phyloP scores from a whole-genome alignment of 1,140 invertebrate genomes.

The Saccostrea echinata region DNA sequence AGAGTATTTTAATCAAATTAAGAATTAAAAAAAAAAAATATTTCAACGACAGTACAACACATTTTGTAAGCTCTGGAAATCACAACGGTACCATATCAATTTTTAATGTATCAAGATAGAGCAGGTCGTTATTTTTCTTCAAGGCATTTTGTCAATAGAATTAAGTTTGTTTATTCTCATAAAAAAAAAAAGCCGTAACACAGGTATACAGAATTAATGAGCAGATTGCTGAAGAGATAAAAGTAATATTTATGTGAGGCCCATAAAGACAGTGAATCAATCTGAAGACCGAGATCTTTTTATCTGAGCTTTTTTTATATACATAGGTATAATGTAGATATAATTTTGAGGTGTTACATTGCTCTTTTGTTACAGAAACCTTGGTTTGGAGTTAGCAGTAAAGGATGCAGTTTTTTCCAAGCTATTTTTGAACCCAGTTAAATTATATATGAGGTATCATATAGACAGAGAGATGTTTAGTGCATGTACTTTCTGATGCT shows the following conservation, averaged over 20 bases:
- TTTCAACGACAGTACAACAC: too few relatives aligned
- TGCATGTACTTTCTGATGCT: not conserved
- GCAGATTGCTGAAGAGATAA: conserved; percentile 5
- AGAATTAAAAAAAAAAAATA: too few relatives aligned
- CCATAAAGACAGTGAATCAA: not conserved
- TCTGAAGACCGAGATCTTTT: not conserved
- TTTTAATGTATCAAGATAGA: not conserved
- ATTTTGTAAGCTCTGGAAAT: too few relatives aligned
- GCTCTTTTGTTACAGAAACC: not conserved
- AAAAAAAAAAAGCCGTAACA: not conserved
- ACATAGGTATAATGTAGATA: too few relatives aligned
- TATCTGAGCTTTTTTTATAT: not conserved
- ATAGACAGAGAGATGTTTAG: not conserved
- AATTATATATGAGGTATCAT: not conserved
- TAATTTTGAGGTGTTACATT: not conserved
- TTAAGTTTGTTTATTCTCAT: not conserved
- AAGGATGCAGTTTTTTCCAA: not conserved
- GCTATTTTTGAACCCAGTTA: not conserved
- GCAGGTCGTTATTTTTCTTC: not conserved
- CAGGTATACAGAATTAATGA: conserved; percentile 33
- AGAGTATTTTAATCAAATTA: too few relatives aligned
- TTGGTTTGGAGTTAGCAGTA: too few relatives aligned
- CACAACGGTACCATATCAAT: too few relatives aligned
- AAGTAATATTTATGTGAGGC: not conserved
- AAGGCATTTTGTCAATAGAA: not conserved